Evolutionary conservation across 2,797 vertebrate genomes (phyloP), one percentile per base, ranked within the genome.

Genomic region (Podargus strigoides): DNA sequence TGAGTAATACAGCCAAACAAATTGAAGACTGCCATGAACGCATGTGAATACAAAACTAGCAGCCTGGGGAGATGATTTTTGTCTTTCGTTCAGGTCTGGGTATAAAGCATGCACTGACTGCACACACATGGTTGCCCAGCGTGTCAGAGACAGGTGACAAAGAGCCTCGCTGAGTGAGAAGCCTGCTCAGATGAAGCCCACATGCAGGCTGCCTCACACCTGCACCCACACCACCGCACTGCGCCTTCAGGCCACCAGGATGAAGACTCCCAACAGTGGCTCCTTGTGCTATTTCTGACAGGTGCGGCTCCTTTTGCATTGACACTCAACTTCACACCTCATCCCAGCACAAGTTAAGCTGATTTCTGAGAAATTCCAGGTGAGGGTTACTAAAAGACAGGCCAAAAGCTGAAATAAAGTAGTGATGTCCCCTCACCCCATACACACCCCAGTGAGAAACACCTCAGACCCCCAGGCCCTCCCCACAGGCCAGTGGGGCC

Each of bases 391-490:
- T 34, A 10, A 1, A 37, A 77, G 19, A 55, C 49, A 68, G 21
- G 8, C n/a, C 44, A 44, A 58, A 58, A 72, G 8, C 11, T 3
- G 1, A 67, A 28, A 63, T 1, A 12, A 7, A 18, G 28, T 23
- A 44, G 63, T 5, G 18, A 26, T 6, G 46, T 12, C 42, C 42
- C 42, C 42, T 20, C 28, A 11, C 7, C 5, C 19, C 22, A 6
- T 11, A 3, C 0, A 34, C 23, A 5, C 14, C 13, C 14, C 42
- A 3, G 8, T 0, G 12, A 22, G 19, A 36, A 14, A 2, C 85
- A 28, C 36, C 4, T 5, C 7, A 8, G 9, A 11, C 10, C 5
- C 14, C 5, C 5, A 2, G 15, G 59, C 36, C 32, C 28, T 1
- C 2, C 20, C 42, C 53, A 5, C 36, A 0, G 14, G 3, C 2